A percentile compares a stretch with the other conserved stretches of the same genome.
Evolutionary conservation across 53 echinoderm and acorn worm species (phyloP).

Genomic region (Paracentrotus lividus): DNA sequence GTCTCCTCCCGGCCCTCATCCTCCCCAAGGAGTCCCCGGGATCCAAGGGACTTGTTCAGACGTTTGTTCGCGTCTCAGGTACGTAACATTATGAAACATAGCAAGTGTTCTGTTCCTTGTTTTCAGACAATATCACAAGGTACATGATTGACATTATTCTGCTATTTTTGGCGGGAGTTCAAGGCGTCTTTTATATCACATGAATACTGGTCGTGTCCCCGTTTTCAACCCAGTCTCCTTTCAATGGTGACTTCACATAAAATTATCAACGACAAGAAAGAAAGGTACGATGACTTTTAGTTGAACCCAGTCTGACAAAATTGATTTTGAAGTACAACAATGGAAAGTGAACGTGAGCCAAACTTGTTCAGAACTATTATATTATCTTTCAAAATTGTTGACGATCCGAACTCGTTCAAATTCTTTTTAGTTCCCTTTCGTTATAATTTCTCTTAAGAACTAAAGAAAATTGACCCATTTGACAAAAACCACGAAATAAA

Average conservation of each 20-base stretch:
- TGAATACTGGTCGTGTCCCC: not conserved
- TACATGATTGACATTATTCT: slow-evolving; percentile 3
- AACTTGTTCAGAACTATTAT: too few species aligned
- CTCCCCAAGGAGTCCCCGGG: not conserved
- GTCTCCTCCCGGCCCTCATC: not conserved
- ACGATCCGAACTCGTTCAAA: too few species aligned
- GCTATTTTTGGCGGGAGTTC: slow-evolving; percentile 14
- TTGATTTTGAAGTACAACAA: not conserved
- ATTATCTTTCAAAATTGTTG: too few species aligned
- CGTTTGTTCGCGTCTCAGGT: not conserved
- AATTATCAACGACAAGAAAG: not conserved
- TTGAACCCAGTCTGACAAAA: slow-evolving; percentile 1
- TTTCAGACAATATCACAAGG: not conserved
- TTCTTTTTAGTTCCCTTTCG: too few species aligned
- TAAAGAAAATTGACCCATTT: not conserved
- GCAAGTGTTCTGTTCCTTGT: not conserved
- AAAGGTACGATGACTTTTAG: slow-evolving; percentile 14
- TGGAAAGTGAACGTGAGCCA: not conserved
- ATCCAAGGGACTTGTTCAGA: not conserved
- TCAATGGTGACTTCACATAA: not conserved
- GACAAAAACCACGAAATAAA: not conserved
- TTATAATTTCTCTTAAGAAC: too few species aligned
- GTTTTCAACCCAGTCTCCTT: slow-evolving; percentile 13
- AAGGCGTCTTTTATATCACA: not conserved
- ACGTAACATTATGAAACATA: slow-evolving; percentile 10